Base-by-base conservation (phyloP, 1,140 invertebrate genomes). In the Brachionus paranguensis region DNA sequence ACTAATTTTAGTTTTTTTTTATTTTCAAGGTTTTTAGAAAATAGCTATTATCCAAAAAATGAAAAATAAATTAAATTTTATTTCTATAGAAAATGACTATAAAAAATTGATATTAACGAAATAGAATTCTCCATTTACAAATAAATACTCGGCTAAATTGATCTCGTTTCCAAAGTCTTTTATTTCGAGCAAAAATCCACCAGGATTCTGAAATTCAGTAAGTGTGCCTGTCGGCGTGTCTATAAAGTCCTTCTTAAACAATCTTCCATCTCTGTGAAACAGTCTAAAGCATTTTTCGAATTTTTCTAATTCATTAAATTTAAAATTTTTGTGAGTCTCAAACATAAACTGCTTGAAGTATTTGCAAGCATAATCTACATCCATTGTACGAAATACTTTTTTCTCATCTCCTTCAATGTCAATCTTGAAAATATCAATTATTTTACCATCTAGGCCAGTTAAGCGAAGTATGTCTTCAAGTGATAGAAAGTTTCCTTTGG, bases 331-430 rank as follows among this genome's bases (percentile, higher is more conserved):
- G 7, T 72, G 70, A 47, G 37, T 72, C 24, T 72, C 70, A 17
- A 72, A 47, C 37, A 43, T 43, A 24, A 72, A 43, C 24, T 72
- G 70, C 70, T 72, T 72, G 14, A 72, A 41, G 17, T 43, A 72
- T n/a, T 47, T 41, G 17, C 70, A 72, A 41, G 43, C 37, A 24
- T 72, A 72, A 17, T 72, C 70, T 8, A 47, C 24, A 72, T 47
- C 17, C 37, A 47, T 10, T 6, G 37, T 8, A n/a, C 12, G 14
- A 10, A 72, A 72, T 24, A 72, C 37, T 3, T 72, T 17, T 47
- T 43, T 72, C 70, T 72, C 70, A 17, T 17, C 70, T 7, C 70
- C 70, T 47, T 72, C 70, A 11, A 72, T 72, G 11, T 72, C 70
- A 24, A 72, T 72, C 24, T 72, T 72, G 20, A 72, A 47, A 72